Evolutionary conservation across 2,113 vertebrate species (phyloP), one percentile per base, ranked within the genome.

Genomic region (Neotoma lepida): DNA sequence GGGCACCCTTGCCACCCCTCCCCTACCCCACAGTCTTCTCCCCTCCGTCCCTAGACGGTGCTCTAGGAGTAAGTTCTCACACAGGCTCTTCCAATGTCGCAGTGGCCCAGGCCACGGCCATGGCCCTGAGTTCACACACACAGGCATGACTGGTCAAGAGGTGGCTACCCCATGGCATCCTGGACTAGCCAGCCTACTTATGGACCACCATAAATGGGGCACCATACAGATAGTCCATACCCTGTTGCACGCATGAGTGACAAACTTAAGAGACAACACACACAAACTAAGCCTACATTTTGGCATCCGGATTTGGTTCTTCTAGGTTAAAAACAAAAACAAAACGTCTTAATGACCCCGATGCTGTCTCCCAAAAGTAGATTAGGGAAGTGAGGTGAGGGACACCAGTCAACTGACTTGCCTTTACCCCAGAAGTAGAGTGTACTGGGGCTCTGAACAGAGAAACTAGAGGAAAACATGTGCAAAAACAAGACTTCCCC

Each of bases 401-500:
- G 44, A 28, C 54, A 63, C 64, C 91, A 35, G 77, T 86, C 89
- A 71, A 87, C 70, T 70, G 70, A 80, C 86, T 92, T 92, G 92
- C 90, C 86, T 95, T 95, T 86, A 95, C 89, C 80, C 94, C 78
- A 28, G 81, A 89, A 95, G 93, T 44, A 82, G 88, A 49, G 91
- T 68, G 97, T 93, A 86, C 76, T 14, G 66, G 89, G 92, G 41
- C 94, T 89, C 89, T 22, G 56, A 87, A 88, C 92, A 94, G 54
- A 95, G 89, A 94, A 88, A 92, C 86, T 64, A 94, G 68, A 91
- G 64, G 66, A 74, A 51, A 95, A 94, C 56, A 90, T 97, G 97
- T 97, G 97, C 97, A 97, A 97, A 97, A 96, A 91, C 87, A 44
- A 95, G 91, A 77, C 76, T 54, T 90, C 92, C 89, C 96, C 90